Evolutionary conservation across 2,888 invertebrate genomes (phyloP), one percentile per base, ranked within the genome.

Genomic region (Nemotelus pantherinus): DNA sequence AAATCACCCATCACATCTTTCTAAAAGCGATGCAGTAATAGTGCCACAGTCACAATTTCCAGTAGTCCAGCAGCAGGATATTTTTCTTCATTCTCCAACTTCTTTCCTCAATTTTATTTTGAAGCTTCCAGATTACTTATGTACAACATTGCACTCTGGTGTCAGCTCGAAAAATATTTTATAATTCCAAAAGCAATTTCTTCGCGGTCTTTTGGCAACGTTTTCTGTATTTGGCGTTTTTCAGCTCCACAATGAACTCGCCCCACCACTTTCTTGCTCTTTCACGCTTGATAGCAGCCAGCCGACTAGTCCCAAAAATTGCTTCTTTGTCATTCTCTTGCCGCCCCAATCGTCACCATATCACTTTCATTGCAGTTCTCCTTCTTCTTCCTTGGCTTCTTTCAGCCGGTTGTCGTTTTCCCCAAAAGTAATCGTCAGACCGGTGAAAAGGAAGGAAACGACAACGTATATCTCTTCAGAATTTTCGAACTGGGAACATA

Each of bases 131-230:
- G 72, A 76, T 79, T 78, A 79, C 77, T 79, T 79, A 79, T 79
- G 79, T 78, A 78, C 77, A 78, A 77, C 77, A 79, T 77, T 79
- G 79, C 79, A 79, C 79, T 79, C 78, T 76, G 60, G 78, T 79
- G 79, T 79, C 79, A 79, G 78, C 77, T 79, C 77, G 25, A 78
- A 78, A 79, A 79, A 79, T 79, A 79, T 79, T 78, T 79, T 79
- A 79, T 79, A 79, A 78, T 79, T 77, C 78, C 76, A 71, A 77
- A 79, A 78, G 76, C 77, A 77, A 75, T 77, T 77, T 77, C 48
- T 76, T 64, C 76, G 43, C 48, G 64, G 48, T 64, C 65, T 76
- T 76, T 64, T 63, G 76, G 53, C 64, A 76, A 41, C 41, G 65
- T 53, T 76, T 64, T 45, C 44, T 70, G 70, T 43, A 43, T 70